Evolutionary conservation across 2,797 vertebrate species (phyloP).

Genomic region (Sylvilagus floridanus): DNA sequence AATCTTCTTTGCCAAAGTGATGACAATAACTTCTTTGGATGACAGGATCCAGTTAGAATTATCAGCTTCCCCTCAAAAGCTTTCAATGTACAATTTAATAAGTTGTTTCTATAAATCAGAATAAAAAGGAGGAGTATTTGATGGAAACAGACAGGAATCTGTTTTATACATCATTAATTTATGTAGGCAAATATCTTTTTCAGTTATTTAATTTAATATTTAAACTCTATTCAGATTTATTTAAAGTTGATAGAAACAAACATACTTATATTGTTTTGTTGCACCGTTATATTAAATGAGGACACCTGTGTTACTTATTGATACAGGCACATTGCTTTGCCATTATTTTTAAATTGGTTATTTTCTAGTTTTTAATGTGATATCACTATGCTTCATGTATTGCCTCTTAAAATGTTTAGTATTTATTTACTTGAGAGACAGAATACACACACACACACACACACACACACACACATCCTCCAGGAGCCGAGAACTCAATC

Average conservation of each 20-base stretch:
- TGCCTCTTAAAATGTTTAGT: too few species aligned
- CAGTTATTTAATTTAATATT: background rate
- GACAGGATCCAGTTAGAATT: background rate
- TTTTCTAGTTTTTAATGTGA: background rate
- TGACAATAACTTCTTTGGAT: background rate
- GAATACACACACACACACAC: too few species aligned
- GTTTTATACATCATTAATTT: background rate
- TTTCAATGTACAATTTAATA: background rate
- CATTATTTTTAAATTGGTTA: background rate
- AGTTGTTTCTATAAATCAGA: background rate
- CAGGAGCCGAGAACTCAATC: too few species aligned
- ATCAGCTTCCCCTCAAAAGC: background rate
- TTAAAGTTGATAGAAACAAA: conserved; percentile 22
- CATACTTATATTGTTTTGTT: background rate
- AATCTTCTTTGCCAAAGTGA: background rate
- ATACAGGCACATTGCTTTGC: background rate
- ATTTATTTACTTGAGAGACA: too few species aligned
- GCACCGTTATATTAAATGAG: background rate
- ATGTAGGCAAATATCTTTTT: background rate
- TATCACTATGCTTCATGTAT: background rate
- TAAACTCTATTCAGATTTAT: background rate
- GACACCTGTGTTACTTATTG: background rate
- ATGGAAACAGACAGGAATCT: background rate
- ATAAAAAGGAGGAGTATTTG: background rate
- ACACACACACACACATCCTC: too few species aligned